Evolutionary conservation across 2,888 invertebrate species (phyloP).

Genomic region (Notocelia uddmanniana): DNA sequence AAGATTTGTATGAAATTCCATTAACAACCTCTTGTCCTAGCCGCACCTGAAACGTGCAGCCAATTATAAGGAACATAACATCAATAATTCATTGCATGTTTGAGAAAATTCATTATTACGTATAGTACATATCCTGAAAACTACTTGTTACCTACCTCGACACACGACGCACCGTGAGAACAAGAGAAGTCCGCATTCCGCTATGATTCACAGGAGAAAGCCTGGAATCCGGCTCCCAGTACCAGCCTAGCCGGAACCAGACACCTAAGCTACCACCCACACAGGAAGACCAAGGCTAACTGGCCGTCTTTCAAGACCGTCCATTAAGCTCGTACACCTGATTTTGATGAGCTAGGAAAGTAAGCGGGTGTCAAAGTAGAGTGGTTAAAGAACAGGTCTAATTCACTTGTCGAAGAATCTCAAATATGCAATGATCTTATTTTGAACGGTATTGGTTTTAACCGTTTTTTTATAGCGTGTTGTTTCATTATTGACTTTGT

Average conservation of each 20-base stretch:
- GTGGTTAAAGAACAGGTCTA: slow-evolving; percentile 23
- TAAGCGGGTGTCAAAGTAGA: background rate
- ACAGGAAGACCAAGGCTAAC: background rate
- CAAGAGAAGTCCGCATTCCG: slow-evolving; percentile 41
- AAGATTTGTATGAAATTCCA: too few species aligned
- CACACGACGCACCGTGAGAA: slow-evolving; percentile 29
- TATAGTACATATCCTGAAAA: slow-evolving; percentile 5
- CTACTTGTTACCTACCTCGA: background rate
- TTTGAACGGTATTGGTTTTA: slow-evolving; percentile 16
- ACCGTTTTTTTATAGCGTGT: slow-evolving; percentile 1
- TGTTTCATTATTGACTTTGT: slow-evolving; percentile 5
- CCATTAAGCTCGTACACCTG: slow-evolving; percentile 1
- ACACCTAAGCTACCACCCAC: background rate
- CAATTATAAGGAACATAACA: too few species aligned
- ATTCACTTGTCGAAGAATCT: slow-evolving; percentile 36
- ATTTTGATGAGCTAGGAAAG: background rate
- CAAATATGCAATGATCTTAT: slow-evolving; percentile 28
- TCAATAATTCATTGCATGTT: too few species aligned
- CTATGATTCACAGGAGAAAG: slow-evolving; percentile 43
- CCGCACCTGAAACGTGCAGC: too few species aligned
- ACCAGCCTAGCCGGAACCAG: slow-evolving; percentile 1
- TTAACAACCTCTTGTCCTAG: too few species aligned
- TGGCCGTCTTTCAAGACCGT: background rate
- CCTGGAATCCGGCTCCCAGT: slow-evolving; percentile 36
- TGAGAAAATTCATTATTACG: too few species aligned